Base-by-base conservation (phyloP, 1,140 invertebrate genomes). In the Coenobita brevimanus region DNA sequence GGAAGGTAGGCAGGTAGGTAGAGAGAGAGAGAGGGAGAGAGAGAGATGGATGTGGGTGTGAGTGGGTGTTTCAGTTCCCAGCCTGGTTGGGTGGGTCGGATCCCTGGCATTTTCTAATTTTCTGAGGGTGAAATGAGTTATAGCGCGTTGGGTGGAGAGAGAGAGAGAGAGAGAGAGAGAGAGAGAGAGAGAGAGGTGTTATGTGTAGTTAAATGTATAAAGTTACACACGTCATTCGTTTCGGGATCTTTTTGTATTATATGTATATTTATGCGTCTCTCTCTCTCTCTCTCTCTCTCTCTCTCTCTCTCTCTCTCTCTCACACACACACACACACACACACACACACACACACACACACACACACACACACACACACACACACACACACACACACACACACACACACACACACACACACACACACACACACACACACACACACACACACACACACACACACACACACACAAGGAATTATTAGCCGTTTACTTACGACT, bases 71-170 rank as follows among this genome's bases (percentile, higher is more conserved):
- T 21, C 62, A 38, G 80, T 60, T 82, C 62, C 43, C 27, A 27
- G 38, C 41, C 27, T 36, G 62, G 1, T 43, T 17, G 24, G 10
- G 60, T 69, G 62, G 75, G 30, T 24, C 38, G 6, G 46, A 30
- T 6, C 60, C 38, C 30, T 71, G 81, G 81, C 50, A 83, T 83
- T 83, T 83, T 71, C 67, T 33, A 73, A 83, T 73, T 83, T 83
- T 69, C 67, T 54, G 15, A n/a, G 24, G 81, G 64, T 54, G 64
- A 83, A 64, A 83, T 83, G 64, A 69, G 81, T 83, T 83, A 73
- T 83, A 64, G 57, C 15, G 27, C n/a, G n/a, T n/a, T n/a, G n/a
- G n/a, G n/a, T n/a, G n/a, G n/a, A n/a, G n/a, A n/a, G 24, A 24
- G 41, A 4, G 15, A 33, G 62, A 46, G 62, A 50, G 24, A 15